phyloP scores from a whole-genome alignment of 2,888 invertebrate species.

The Tigriopus californicus region DNA sequence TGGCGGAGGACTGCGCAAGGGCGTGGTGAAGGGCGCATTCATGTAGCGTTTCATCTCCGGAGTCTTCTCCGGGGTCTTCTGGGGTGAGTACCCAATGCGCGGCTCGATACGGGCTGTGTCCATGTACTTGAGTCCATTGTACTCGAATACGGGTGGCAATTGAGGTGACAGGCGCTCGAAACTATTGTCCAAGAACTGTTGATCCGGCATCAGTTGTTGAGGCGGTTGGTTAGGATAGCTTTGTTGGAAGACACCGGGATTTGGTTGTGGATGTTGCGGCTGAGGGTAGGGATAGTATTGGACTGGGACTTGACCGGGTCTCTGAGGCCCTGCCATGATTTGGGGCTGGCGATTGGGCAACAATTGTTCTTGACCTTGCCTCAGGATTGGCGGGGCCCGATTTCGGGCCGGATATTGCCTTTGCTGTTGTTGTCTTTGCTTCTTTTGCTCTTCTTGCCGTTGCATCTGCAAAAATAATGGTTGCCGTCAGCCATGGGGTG shows the following conservation, averaged over 20 bases:
- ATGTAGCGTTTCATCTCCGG: neutral
- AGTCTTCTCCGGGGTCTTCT: constrained; percentile 14
- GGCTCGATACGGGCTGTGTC: constrained; percentile 15
- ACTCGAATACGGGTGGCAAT: constrained; percentile 12
- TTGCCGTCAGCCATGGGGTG: neutral
- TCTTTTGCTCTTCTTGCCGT: neutral
- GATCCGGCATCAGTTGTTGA: neutral
- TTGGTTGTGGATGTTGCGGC: neutral
- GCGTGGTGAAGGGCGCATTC: constrained; percentile 4
- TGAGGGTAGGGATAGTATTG: neutral
- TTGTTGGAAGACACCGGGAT: neutral
- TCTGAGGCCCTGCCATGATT: neutral
- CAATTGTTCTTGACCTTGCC: neutral
- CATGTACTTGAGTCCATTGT: constrained; percentile 10
- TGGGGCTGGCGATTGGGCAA: neutral
- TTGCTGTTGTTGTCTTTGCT: neutral
- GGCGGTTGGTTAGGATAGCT: neutral
- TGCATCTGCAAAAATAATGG: neutral
- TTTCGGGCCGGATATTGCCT: neutral
- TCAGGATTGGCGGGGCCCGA: neutral
- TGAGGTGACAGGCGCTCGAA: neutral
- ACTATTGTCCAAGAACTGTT: neutral
- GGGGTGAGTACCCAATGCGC: constrained; percentile 10
- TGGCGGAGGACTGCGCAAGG: neutral
- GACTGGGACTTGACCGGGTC: neutral